Percentiles rank a stretch among this genome's conserved stretches.
Evolutionary conservation across 92 coral and sea anemone genomes (phyloP).

Genomic region (Umimayanthus kanabou): DNA sequence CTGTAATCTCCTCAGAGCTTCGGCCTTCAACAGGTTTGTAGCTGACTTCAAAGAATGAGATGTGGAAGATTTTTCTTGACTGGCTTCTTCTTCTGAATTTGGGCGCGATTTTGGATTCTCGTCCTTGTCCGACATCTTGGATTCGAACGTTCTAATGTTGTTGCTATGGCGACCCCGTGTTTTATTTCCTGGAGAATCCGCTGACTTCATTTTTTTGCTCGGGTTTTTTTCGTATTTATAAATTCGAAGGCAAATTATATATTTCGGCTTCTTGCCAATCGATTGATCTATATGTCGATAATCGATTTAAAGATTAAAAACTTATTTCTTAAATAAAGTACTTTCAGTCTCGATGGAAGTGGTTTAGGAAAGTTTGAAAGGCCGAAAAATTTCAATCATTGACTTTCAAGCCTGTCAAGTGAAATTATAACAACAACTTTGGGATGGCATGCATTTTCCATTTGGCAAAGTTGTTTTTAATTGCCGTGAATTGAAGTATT

Average conservation of each 20-base stretch:
- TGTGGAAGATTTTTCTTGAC: conserved; percentile 40
- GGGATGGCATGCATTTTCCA: too few relatives aligned
- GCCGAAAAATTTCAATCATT: too few relatives aligned
- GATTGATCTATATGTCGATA: not conserved
- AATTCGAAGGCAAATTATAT: too few relatives aligned
- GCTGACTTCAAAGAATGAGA: conserved; percentile 62
- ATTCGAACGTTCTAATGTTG: conserved; percentile 52
- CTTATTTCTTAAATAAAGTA: too few relatives aligned
- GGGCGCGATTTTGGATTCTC: conserved; percentile 58
- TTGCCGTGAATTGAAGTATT: too few relatives aligned
- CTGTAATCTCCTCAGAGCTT: conserved; percentile 86
- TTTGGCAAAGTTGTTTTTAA: not conserved
- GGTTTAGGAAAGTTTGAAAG: too few relatives aligned
- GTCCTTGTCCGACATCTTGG: conserved; percentile 89
- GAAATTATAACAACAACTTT: too few relatives aligned
- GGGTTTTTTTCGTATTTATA: not conserved
- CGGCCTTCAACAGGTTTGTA: conserved; percentile 88
- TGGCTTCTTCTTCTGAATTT: conserved; percentile 50
- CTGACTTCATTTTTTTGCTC: conserved; percentile 9
- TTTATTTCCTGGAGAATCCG: conserved; percentile 18
- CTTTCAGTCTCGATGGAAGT: too few relatives aligned
- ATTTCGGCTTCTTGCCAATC: not conserved
- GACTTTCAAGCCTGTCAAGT: too few relatives aligned
- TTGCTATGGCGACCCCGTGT: conserved; percentile 68
- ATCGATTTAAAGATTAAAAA: not conserved